A percentile compares a stretch with the other conserved stretches of the same genome.
phyloP scores from a whole-genome alignment of 2,113 vertebrate species.

The Macquaria ambigua region DNA sequence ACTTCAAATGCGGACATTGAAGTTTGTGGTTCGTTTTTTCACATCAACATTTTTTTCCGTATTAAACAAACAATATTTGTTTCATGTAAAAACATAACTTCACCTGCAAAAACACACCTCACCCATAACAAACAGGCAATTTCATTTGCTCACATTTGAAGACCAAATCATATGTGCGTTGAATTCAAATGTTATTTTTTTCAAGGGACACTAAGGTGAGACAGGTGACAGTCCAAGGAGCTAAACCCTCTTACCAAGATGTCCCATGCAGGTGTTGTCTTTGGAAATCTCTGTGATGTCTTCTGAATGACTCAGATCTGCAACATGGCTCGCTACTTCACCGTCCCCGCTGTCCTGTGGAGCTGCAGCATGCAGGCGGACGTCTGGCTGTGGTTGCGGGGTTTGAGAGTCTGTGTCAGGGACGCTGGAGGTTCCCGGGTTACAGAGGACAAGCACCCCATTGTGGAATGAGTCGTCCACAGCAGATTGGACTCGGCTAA shows the following conservation, averaged over 20 bases:
- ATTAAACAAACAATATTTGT: too few species aligned
- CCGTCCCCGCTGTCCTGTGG: neutral
- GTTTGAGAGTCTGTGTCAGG: constrained; percentile 36
- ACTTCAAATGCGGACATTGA: too few species aligned
- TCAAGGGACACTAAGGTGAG: neutral
- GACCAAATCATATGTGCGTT: too few species aligned
- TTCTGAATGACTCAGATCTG: neutral
- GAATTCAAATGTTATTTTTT: neutral
- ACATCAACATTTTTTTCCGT: too few species aligned
- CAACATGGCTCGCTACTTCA: neutral
- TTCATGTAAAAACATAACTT: neutral
- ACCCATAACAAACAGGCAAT: neutral
- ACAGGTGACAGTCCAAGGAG: neutral
- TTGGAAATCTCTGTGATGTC: neutral
- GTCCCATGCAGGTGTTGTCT: neutral
- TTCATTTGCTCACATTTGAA: neutral
- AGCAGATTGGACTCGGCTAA: neutral
- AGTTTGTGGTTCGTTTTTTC: too few species aligned
- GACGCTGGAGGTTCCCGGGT: constrained; percentile 66
- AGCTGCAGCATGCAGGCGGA: neutral
- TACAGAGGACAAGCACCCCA: constrained; percentile 74
- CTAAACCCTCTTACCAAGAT: constrained; percentile 54
- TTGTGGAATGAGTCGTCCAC: constrained; percentile 30
- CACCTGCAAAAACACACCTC: neutral
- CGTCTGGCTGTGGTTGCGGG: neutral